Evolutionary conservation across 1,140 invertebrate genomes (phyloP), one percentile per base, ranked within the genome.

Genomic region (Paracyclopina nana): DNA sequence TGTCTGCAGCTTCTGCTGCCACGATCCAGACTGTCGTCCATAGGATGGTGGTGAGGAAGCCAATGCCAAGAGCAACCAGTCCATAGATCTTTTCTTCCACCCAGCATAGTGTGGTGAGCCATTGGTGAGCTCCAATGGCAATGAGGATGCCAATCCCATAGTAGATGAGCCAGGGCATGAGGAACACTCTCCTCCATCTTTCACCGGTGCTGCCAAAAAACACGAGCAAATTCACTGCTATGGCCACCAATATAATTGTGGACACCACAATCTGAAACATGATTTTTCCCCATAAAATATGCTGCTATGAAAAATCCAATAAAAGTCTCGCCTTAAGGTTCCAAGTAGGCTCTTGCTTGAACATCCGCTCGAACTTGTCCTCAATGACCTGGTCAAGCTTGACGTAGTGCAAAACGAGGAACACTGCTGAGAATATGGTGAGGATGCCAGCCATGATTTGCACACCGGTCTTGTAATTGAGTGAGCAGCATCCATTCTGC

Each of bases 11-110:
- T 48, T 52, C 50, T 20, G 50, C 50, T 6, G 50, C 50, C 8
- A 44, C 40, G 12, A 52, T 44, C 50, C 50, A 52, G 2, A 52
- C 50, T 8, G 43, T 26, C 6, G 50, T 46, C 50, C 50, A 52
- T 12, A 52, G 38, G 11, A 42, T 18, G 27, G 43, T 34, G 16
- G 18, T 12, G n/a, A 52, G 12, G 50, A 52, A 44, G 11, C 50
- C 50, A 25, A 38, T 25, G 24, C 4, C 11, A n/a, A 52, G 41
- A 24, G 30, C 42, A 25, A 52, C 9, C 38, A 52, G 12, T 12
- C 50, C 50, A 46, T 43, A 46, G 24, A 52, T 44, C 41, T 52
- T 52, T 18, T 52, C 50, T 26, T 52, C 50, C n/a, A 44, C 34
- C 50, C 50, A 52, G 26, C 50, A 52, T 5, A 52, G 50, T 2